Base-by-base conservation (phyloP, 1,140 invertebrate genomes). In the Ridgeia piscesae region DNA sequence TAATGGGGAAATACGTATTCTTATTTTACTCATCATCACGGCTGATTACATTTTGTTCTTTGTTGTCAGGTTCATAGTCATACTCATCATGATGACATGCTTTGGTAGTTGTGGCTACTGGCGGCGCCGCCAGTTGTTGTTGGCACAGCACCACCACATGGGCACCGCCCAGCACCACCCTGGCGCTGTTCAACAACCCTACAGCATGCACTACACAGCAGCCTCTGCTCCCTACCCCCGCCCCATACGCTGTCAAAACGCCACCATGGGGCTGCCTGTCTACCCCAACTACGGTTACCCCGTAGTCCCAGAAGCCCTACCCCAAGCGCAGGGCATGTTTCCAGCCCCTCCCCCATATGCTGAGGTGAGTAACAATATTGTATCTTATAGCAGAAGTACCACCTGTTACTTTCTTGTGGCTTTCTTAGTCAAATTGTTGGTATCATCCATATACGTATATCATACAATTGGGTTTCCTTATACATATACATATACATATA, bases 281-380 rank as follows among this genome's bases (percentile, higher is more conserved):
- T 90, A 35, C 89, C 34, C 34, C 34, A 90, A 77, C 88, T 90
- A 48, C 50, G 14, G 14, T 17, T 0, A 97, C 97, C 14, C 97
- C 97, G 94, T 98, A 97, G 95, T 97, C 97, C 0, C 97, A 97
- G 27, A 97, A 97, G 1, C 97, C 97, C 94, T 98, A 98, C 94
- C 97, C 97, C 58, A 77, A 94, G 96, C 97, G 94, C 98, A 97
- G 94, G 97, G 97, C 92, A 98, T 97, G 89, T 97, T 98, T 94
- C 97, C 97, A 0, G 97, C 98, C 58, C 97, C 97, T 92, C 97
- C 97, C 17, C 98, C 98, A 0, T 98, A 98, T 95, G 97, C 97
- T 92, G 98, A 98, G 97, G 98, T 98, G 95, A 95, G 34, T 89
- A 89, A 91, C 35, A 34, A 42, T 42, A 6, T 42, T 42, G 11